A percentile compares a stretch with the other conserved stretches of the same genome.
Conservation (phyloP, 1,140 invertebrate genomes). For the Phymorhynchus buccinoides region DNA sequence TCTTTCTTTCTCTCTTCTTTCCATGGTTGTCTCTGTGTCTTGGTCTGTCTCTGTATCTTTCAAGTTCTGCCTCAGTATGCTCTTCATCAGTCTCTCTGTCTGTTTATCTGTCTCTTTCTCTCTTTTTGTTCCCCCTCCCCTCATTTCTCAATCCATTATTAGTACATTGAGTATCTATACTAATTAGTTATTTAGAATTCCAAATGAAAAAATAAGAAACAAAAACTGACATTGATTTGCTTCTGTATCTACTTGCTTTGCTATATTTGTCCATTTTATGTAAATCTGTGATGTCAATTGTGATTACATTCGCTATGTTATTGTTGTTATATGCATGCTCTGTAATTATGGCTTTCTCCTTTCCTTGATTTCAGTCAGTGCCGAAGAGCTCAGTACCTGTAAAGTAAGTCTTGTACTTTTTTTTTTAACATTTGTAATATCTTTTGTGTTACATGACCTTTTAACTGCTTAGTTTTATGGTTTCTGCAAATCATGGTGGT, state of each 20-base stretch:
- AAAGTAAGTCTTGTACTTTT: conserved; percentile 66
- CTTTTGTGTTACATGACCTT: neutral
- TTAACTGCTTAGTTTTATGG: no score
- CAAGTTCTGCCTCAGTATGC: no score
- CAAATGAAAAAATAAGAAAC: no score
- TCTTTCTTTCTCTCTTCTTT: neutral
- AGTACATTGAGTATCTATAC: no score
- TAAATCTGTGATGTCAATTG: no score
- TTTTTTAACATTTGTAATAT: neutral
- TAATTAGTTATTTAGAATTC: no score
- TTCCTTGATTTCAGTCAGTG: conserved; percentile 69
- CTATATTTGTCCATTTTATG: neutral
- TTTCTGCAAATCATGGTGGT: no score
- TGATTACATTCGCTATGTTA: neutral
- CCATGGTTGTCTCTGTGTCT: neutral
- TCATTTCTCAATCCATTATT: neutral
- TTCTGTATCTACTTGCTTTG: neutral
- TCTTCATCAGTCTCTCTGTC: neutral
- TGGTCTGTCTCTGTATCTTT: neutral
- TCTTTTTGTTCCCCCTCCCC: neutral
- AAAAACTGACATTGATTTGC: no score
- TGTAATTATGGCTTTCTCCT: no score
- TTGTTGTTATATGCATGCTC: conserved; percentile 33
- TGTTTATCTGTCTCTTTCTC: neutral
- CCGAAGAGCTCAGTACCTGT: conserved; percentile 75